Conservation (phyloP, 2,113 vertebrate species). For the Platichthys stellatus region DNA sequence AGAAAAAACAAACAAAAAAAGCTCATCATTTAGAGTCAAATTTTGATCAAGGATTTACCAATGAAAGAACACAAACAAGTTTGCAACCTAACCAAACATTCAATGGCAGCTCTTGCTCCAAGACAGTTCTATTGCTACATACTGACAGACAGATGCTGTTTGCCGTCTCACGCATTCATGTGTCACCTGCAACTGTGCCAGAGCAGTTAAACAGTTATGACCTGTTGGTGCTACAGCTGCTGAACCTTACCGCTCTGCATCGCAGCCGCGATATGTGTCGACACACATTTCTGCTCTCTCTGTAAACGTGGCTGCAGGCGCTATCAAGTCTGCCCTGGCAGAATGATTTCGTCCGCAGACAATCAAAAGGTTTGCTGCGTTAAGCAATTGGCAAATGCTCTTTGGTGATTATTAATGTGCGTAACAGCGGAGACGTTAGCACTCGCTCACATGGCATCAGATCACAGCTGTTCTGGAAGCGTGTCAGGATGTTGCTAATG, state of each 20-base stretch:
- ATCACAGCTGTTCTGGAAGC: slow-evolving; percentile 34
- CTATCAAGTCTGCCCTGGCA: not conserved
- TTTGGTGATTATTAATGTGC: slow-evolving; percentile 41
- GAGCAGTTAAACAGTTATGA: slow-evolving; percentile 40
- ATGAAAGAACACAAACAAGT: not conserved
- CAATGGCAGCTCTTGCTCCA: not conserved
- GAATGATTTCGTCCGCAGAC: slow-evolving; percentile 44
- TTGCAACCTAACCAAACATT: not conserved
- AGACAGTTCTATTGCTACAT: not conserved
- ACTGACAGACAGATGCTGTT: slow-evolving; percentile 2
- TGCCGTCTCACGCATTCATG: not conserved
- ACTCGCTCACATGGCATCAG: slow-evolving; percentile 34
- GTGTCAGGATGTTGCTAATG: slow-evolving; percentile 17
- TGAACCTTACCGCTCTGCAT: slow-evolving; percentile 39
- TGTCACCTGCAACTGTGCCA: slow-evolving; percentile 25
- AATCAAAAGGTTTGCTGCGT: slow-evolving; percentile 45
- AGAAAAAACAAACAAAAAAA: too few species aligned
- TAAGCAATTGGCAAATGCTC: slow-evolving; percentile 44
- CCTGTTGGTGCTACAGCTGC: slow-evolving; percentile 31
- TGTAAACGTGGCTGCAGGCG: slow-evolving; percentile 10
- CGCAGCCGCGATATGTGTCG: slow-evolving; percentile 3
- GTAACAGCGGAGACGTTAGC: slow-evolving; percentile 51
- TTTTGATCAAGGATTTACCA: not conserved
- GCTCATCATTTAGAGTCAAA: too few species aligned
- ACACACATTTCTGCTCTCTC: not conserved